Evolutionary conservation across 1,140 invertebrate genomes (phyloP).

Genomic region (Caenorhabditis briggsae): DNA sequence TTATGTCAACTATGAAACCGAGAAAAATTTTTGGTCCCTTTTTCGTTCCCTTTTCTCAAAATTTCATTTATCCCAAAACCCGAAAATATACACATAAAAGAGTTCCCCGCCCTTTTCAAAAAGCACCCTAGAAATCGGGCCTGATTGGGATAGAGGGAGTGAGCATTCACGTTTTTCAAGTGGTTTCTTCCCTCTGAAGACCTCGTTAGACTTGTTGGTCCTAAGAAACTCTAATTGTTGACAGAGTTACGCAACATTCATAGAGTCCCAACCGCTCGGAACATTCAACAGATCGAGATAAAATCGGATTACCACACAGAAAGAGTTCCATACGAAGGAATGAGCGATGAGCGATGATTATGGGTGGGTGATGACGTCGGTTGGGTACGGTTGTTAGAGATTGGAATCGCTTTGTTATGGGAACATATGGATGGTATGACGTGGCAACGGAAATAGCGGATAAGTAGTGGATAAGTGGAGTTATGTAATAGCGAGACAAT

Average conservation of each 20-base stretch:
- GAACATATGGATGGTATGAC: conserved; percentile 29
- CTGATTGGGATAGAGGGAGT: conserved; percentile 15
- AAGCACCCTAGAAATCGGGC: conserved; percentile 6
- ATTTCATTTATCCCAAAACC: neutral
- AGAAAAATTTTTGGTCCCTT: neutral
- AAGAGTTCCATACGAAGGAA: neutral
- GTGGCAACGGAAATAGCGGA: neutral
- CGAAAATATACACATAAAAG: neutral
- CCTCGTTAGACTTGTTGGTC: conserved; percentile 45
- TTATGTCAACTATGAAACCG: too few relatives aligned
- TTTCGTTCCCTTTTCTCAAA: neutral
- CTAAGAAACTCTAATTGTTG: conserved; percentile 55
- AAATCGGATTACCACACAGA: conserved; percentile 34
- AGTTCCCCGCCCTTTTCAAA: conserved; percentile 25
- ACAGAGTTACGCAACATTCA: conserved; percentile 52
- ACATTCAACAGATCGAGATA: conserved; percentile 55
- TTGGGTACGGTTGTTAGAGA: conserved; percentile 28
- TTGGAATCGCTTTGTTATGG: conserved; percentile 20
- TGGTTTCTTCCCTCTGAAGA: neutral
- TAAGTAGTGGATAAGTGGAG: neutral
- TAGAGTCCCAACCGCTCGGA: conserved; percentile 17
- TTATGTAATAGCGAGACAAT: too few relatives aligned
- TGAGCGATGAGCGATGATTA: neutral
- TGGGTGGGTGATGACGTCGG: conserved; percentile 21
- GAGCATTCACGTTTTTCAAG: conserved; percentile 50